Base-by-base conservation (phyloP, 2,888 invertebrate genomes). In the Dastarcus helophoroides region DNA sequence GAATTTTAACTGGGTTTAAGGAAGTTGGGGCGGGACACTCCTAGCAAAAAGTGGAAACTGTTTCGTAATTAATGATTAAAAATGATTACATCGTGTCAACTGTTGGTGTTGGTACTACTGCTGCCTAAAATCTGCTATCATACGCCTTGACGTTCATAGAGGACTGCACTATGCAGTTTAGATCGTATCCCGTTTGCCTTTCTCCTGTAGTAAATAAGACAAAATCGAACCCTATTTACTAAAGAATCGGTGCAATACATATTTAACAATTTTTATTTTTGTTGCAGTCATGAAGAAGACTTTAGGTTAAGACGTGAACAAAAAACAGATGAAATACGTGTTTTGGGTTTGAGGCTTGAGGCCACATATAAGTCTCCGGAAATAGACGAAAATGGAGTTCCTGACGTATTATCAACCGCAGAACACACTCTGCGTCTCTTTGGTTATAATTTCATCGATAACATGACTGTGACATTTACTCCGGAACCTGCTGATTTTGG, bases 391-490 rank as follows among this genome's bases (percentile, higher is more conserved):
- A 53, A 65, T 31, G 81, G 83, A 1, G 64, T 82, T 17, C 83
- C 84, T 0, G 71, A 70, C 38, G 67, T 89, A 11, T 51, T 81
- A 34, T 73, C 75, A 9, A 69, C 71, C 28, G 57, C 63, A 0
- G 58, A 63, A 2, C 71, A 78, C 11, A 65, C 66, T 7, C 51
- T 89, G 22, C 74, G 86, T 27, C 50, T 89, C 16, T 88, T 85
- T 54, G 89, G 89, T 1, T 60, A 59, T 5, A 78, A 79, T 2
- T 64, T 89, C 34, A 73, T 73, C 0, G 54, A 69, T 0, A 57
- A 70, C 33, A 81, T 82, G 1, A 63, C 72, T 26, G 68, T 89
- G 29, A 72, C 78, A 0, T 82, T 88, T 53, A 86, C 86, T 0
- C 68, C 73, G 33, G 63, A 69, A 21, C 40, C 51, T 0, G 68